These are phyloP conservation scores for Gastrophryne carolinensis DNA, from an alignment of 2,797 vertebrate species.

Conservation along the genomic window DNA sequence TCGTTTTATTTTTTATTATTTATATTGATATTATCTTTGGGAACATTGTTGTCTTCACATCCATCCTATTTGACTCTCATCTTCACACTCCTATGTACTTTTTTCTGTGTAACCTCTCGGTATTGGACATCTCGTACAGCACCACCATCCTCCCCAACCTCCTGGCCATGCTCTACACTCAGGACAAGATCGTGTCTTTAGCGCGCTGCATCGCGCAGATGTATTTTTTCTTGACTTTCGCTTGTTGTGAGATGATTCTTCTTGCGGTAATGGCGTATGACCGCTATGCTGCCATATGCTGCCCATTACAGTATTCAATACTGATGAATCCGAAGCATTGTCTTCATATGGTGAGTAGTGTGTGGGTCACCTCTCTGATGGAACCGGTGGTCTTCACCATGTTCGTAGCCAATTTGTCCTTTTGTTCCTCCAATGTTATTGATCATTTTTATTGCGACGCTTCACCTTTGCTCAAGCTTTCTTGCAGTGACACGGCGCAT, in stretches of 20 bases:
- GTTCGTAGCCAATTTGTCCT: not conserved
- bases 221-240: conserved; percentile 20
- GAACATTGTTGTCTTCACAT: not conserved
- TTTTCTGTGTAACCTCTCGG: conserved; percentile 15
- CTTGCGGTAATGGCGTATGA: conserved; percentile 34
- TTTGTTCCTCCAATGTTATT: conserved; percentile 22
- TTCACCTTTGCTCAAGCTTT: conserved; percentile 31
- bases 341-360: not conserved
- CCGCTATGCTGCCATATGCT: conserved; percentile 26
- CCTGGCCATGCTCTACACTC: conserved; percentile 11
- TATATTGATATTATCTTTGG: conserved; percentile 17
- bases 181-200: not conserved
- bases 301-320: conserved; percentile 4
- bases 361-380: not conserved
- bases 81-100: conserved; percentile 43
- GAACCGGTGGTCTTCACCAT: not conserved
- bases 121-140: conserved; percentile 24
- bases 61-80: not conserved
- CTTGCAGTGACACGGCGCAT: not conserved
- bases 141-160: conserved; percentile 26
- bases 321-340: conserved; percentile 10
- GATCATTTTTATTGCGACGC: conserved; percentile 41
- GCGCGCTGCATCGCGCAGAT: conserved; percentile 6
- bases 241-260: conserved; percentile 13
- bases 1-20: conserved; percentile 14